Conservation (phyloP, 2,113 vertebrate species). For the Stigmatopora argus region DNA sequence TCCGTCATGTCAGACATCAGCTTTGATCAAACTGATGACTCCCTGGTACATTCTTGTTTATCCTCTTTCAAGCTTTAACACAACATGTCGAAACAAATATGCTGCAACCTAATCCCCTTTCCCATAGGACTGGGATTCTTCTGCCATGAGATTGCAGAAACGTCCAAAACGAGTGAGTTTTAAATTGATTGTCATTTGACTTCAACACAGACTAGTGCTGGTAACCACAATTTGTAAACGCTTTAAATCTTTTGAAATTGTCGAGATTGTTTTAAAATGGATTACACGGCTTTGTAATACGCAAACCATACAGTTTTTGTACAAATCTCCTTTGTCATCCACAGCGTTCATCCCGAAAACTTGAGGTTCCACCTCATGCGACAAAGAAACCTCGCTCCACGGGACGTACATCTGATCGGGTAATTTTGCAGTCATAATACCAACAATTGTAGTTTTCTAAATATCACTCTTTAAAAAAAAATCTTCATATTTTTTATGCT, state of each 20-base stretch:
- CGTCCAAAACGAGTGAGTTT: slow-evolving; percentile 82
- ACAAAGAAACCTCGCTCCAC: slow-evolving; percentile 81
- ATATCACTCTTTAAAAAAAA: neutral
- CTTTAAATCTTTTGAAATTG: neutral
- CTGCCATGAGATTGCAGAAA: slow-evolving; percentile 79
- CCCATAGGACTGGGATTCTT: slow-evolving; percentile 86
- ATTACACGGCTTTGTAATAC: neutral
- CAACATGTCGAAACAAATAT: neutral
- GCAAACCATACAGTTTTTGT: neutral
- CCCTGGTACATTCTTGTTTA: slow-evolving; percentile 73
- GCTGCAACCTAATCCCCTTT: neutral
- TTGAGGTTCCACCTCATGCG: slow-evolving; percentile 76
- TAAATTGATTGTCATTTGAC: neutral
- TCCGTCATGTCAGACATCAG: slow-evolving; percentile 94
- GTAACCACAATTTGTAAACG: neutral
- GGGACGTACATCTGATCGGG: slow-evolving; percentile 74
- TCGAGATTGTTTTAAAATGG: neutral
- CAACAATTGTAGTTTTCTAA: neutral
- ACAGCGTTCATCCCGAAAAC: slow-evolving; percentile 83
- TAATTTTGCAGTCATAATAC: slow-evolving; percentile 50
- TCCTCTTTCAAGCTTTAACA: neutral
- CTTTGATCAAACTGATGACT: slow-evolving; percentile 93
- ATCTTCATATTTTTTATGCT: neutral
- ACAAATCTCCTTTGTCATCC: slow-evolving; percentile 8
- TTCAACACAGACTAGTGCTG: neutral